These are phyloP conservation scores for Neolamprologus modestus DNA, from an alignment of 2,113 vertebrate species.

Conservation along the genomic window DNA sequence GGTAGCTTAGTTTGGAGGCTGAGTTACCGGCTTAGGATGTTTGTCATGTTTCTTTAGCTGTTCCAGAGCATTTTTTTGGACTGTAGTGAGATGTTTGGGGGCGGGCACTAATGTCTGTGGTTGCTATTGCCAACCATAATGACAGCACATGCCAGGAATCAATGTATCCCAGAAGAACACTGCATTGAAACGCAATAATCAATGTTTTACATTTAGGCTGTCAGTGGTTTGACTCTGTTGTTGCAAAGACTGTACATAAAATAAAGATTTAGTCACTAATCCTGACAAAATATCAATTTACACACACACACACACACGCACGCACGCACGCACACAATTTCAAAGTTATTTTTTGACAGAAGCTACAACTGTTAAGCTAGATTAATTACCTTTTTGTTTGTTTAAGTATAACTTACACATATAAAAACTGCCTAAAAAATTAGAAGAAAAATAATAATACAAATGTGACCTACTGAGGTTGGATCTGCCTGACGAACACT, in stretches of 20 bases:
- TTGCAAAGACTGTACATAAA: neutral
- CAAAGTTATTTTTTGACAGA: neutral
- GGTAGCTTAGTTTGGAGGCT: neutral
- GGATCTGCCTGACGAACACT: neutral
- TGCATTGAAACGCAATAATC: neutral
- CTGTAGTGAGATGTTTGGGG: neutral
- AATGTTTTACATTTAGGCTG: neutral
- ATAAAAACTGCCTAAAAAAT: neutral
- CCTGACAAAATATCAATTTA: neutral
- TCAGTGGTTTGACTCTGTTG: neutral
- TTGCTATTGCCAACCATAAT: neutral
- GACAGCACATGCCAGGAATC: neutral
- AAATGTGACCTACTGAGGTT: neutral
- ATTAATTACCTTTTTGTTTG: neutral
- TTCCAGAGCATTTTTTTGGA: neutral
- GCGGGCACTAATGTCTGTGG: neutral
- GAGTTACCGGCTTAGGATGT: neutral
- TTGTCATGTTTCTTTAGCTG: neutral
- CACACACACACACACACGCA: neutral
- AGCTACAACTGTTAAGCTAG: neutral
- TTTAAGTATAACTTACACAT: neutral
- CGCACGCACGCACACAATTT: rapidly evolving
- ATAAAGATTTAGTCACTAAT: neutral
- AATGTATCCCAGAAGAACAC: neutral
- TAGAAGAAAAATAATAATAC: neutral